phyloP scores from a whole-genome alignment of 1,140 invertebrate genomes.

The Drosophila ananassae region DNA sequence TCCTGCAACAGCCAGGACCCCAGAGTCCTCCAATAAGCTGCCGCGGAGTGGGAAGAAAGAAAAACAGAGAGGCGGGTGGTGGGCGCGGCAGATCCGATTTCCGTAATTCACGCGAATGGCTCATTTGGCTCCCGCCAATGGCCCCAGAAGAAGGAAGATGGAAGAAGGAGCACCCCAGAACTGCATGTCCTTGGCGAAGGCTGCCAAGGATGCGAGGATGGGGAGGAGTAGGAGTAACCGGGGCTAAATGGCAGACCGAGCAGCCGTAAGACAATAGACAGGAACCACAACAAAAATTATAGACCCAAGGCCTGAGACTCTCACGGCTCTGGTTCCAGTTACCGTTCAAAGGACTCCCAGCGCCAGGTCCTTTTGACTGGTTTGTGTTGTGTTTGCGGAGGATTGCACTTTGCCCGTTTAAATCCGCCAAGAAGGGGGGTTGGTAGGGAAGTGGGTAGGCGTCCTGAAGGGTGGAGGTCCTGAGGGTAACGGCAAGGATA shows the following conservation, averaged over 20 bases:
- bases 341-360: conserved; percentile 9
- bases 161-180: conserved; percentile 2
- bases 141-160: conserved; percentile 4
- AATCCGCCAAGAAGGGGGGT: conserved; percentile 39
- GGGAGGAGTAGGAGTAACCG: background rate
- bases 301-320: conserved; percentile 68
- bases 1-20: background rate
- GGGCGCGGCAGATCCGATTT: conserved; percentile 54
- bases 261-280: conserved; percentile 76
- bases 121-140: too few species aligned
- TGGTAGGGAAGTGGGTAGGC: too few species aligned
- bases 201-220: background rate
- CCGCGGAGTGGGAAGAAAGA: background rate
- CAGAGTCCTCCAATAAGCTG: conserved; percentile 6
- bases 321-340: conserved; percentile 23
- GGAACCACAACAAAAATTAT: conserved; percentile 81
- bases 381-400: conserved; percentile 37
- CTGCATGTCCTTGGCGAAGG: conserved; percentile 28
- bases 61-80: background rate
- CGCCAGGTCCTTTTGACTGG: conserved; percentile 30
- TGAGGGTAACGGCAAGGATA: background rate
- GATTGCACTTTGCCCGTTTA: conserved; percentile 74
- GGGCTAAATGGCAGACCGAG: conserved; percentile 9
- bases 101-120: conserved; percentile 60
- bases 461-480: background rate